Conservation (phyloP, 2,797 vertebrate genomes). For the Petrocephalus sullivani region DNA sequence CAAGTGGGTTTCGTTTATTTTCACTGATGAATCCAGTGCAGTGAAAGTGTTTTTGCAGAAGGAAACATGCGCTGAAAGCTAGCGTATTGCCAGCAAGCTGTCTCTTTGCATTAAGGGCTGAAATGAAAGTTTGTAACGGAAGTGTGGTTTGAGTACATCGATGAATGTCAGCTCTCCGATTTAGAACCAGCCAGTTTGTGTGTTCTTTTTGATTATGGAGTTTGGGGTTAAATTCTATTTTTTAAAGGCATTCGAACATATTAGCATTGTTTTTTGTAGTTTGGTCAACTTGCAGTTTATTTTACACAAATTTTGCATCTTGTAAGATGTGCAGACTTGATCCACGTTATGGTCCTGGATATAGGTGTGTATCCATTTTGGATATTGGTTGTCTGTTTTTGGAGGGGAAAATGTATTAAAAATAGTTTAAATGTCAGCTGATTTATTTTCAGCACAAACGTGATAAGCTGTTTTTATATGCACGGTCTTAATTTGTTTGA, state of each 20-base stretch:
- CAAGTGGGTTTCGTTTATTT: constrained; percentile 3
- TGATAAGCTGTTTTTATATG: neutral
- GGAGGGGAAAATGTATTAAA: neutral
- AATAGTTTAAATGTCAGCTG: neutral
- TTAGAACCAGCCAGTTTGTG: neutral
- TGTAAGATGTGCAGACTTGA: neutral
- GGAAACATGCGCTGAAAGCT: neutral
- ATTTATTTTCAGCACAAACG: neutral
- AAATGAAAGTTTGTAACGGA: constrained; percentile 7
- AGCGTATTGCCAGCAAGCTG: neutral
- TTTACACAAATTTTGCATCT: neutral
- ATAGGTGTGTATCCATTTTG: neutral
- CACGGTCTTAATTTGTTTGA: neutral
- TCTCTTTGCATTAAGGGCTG: neutral
- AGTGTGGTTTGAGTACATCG: neutral
- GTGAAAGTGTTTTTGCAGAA: neutral
- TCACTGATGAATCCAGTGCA: neutral
- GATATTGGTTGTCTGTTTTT: neutral
- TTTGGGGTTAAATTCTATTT: neutral
- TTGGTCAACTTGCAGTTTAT: neutral
- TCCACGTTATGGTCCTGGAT: neutral
- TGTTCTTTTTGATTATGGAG: neutral
- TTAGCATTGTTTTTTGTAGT: neutral
- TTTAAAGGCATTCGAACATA: neutral
- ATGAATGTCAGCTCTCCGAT: neutral